Conservation (phyloP, 2,113 vertebrate species). For the Aleadryas rufinucha region DNA sequence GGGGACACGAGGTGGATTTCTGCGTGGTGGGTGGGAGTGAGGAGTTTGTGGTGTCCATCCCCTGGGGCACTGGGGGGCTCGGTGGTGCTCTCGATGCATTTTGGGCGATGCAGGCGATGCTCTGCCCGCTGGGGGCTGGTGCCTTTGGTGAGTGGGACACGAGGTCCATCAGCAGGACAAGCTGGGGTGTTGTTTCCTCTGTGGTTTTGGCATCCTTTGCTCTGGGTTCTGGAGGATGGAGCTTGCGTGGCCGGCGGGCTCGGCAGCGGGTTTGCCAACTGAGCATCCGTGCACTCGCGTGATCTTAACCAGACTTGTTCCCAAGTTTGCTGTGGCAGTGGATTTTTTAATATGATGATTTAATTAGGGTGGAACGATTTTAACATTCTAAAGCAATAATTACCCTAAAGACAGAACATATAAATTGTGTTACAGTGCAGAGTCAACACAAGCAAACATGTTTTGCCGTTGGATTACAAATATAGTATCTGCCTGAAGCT, state of each 20-base stretch:
- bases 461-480: conserved; percentile 59
- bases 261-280: rapidly evolving
- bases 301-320: not conserved
- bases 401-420: conserved; percentile 68
- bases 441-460: conserved; percentile 66
- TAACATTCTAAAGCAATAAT: conserved; percentile 68
- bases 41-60: not conserved
- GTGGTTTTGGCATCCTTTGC: not conserved
- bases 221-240: not conserved
- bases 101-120: not conserved
- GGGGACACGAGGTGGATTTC: not conserved
- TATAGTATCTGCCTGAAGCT: conserved; percentile 52
- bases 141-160: rapidly evolving
- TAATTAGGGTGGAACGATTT: conserved; percentile 62
- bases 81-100: rapidly evolving
- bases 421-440: conserved; percentile 54
- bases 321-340: conserved; percentile 24
- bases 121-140: rapidly evolving
- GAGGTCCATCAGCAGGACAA: rapidly evolving
- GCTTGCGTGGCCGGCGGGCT: not conserved
- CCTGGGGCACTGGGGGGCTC: rapidly evolving
- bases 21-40: not conserved
- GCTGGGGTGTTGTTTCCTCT: rapidly evolving
- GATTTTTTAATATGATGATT: conserved; percentile 57
- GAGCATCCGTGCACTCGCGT: not conserved